These are phyloP conservation scores for Columba janthina DNA, from an alignment of 2,113 vertebrate genomes.

Conservation along the genomic window DNA sequence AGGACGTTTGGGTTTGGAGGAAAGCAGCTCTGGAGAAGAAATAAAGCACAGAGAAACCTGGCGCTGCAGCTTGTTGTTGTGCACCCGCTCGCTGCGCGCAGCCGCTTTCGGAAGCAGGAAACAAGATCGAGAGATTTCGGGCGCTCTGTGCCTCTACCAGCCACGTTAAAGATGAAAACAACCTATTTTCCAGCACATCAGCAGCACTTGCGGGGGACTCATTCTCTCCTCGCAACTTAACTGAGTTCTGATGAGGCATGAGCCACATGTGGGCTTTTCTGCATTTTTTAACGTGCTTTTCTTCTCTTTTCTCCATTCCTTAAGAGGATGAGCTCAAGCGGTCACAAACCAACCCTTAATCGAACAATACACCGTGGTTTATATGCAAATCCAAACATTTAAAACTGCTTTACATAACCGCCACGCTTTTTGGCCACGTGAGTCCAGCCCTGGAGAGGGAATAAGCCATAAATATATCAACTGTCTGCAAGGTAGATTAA, in stretches of 20 bases:
- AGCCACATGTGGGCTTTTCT: not conserved
- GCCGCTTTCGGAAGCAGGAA: not conserved
- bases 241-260: not conserved
- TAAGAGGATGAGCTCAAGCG: not conserved
- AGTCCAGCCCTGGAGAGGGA: not conserved
- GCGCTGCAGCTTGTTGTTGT: not conserved
- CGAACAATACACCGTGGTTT: not conserved
- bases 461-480: not conserved
- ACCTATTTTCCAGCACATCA: not conserved
- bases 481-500: not conserved
- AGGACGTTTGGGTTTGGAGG: not conserved
- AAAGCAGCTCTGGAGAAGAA: not conserved
- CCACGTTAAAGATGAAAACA: not conserved
- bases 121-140: not conserved
- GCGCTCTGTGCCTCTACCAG: not conserved
- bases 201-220: not conserved
- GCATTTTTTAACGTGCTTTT: rapidly evolving
- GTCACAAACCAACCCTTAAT: not conserved
- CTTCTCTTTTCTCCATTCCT: not conserved
- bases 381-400: not conserved
- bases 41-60: too few species aligned
- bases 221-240: not conserved
- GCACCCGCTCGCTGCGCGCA: not conserved
- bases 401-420: not conserved
- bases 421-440: rapidly evolving